Evolutionary conservation across 2,888 invertebrate genomes (phyloP), one percentile per base, ranked within the genome.

Genomic region (Pyrochroa serraticornis): DNA sequence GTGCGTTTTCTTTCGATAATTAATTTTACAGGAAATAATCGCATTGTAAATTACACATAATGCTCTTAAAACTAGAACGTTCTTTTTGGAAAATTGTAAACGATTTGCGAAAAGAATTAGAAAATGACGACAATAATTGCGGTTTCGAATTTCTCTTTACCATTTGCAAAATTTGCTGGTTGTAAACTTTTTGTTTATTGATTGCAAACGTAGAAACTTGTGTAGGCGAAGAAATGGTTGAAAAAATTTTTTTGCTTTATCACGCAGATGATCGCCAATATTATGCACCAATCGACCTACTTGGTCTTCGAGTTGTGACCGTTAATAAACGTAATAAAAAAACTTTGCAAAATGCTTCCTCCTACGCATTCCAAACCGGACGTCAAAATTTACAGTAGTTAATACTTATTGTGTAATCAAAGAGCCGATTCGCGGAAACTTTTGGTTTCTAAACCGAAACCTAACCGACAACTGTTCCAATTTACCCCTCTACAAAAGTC

Each of bases 361-460:
- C 22, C 22, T 22, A 22, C 22, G 22, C 22, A 22, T 22, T 22
- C 22, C 22, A 5, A 22, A 22, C 3, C 22, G 22, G 22, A 2
- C 35, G 35, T 9, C 49, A 57, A 55, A 46, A 47, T 52, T 57
- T 33, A 43, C 12, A 38, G 14, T 47, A 33, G 30, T 22, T 53
- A 32, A 34, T 22, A 6, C 22, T 5, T 14, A 44, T 65, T 65
- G 63, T 56, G 53, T 62, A 65, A 65, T 49, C 37, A 45, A 45
- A 41, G 39, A 37, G 31, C 44, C 22, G 46, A 45, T 42, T 44
- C 39, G 57, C 57, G 50, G 62, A 63, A 65, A 72, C 71, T 72
- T 71, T 72, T 72, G 58, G 67, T 72, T 72, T 71, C 71, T 70
- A 65, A 52, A 48, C 41, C 44, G 53, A 52, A 46, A 8, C 34